These are phyloP conservation scores for Pyrrhia umbra DNA, from an alignment of 2,888 invertebrate genomes.

Conservation along the genomic window DNA sequence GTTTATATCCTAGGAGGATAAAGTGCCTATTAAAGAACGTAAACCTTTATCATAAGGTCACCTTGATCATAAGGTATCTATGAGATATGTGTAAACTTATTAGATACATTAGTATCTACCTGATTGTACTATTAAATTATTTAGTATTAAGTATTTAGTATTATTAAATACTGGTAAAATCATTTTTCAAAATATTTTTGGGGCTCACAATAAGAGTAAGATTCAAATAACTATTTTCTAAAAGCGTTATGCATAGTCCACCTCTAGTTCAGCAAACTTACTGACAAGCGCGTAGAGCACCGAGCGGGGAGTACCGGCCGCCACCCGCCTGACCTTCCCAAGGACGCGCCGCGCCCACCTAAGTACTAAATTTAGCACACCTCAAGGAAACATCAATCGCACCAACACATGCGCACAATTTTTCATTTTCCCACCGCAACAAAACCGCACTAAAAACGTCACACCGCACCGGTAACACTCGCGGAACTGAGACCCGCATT, in stretches of 20 bases:
- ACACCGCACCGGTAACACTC: slow-evolving; percentile 56
- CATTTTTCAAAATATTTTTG: too few species aligned
- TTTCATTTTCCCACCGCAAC: slow-evolving; percentile 63
- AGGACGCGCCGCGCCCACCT: slow-evolving; percentile 85
- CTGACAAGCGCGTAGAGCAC: slow-evolving; percentile 17
- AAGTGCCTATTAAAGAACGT: too few species aligned
- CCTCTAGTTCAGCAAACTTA: slow-evolving; percentile 28
- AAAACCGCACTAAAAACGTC: slow-evolving; percentile 60
- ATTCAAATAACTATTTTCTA: too few species aligned
- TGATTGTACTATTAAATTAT: too few species aligned
- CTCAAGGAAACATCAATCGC: slow-evolving; percentile 90
- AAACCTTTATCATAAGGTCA: too few species aligned
- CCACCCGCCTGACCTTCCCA: slow-evolving; percentile 69
- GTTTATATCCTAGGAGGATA: too few species aligned
- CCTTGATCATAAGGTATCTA: too few species aligned
- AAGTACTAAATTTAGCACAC: slow-evolving; percentile 86
- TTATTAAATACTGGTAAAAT: too few species aligned
- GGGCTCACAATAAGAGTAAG: too few species aligned
- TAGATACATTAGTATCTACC: too few species aligned
- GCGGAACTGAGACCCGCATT: slow-evolving; percentile 64
- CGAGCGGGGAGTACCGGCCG: slow-evolving; percentile 42
- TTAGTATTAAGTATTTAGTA: too few species aligned
- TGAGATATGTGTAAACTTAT: too few species aligned
- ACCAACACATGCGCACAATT: slow-evolving; percentile 88
- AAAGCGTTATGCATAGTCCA: background rate